Evolutionary conservation across 1,140 invertebrate species (phyloP).

Genomic region (Meloidogyne chitwoodi): DNA sequence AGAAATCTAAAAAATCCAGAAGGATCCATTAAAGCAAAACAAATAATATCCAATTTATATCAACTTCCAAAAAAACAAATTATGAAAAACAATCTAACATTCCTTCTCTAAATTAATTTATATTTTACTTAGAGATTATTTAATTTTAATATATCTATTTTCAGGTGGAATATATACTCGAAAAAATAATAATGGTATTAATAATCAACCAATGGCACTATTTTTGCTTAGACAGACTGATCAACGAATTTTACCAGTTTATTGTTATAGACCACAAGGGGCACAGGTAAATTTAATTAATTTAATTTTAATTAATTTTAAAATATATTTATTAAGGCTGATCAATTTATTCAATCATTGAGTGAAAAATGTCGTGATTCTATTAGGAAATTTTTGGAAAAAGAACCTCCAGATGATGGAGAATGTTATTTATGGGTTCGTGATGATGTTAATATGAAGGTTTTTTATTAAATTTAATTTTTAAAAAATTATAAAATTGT

Average conservation of each 20-base stretch:
- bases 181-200: neutral
- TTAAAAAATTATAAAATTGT: too few species aligned
- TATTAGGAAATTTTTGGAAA: constrained; percentile 6
- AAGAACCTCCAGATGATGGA: neutral
- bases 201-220: neutral
- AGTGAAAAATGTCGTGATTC: neutral
- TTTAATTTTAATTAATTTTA: neutral
- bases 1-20: too few species aligned
- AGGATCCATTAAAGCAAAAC: too few species aligned
- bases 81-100: too few species aligned
- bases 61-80: too few species aligned
- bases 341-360: constrained; percentile 6
- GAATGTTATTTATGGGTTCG: constrained; percentile 4
- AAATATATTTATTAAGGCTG: neutral
- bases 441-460: constrained; percentile 1
- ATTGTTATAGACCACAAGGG: constrained; percentile 8
- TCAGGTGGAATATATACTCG: neutral
- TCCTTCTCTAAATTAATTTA: too few species aligned
- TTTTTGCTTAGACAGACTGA: constrained; percentile 1
- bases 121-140: too few species aligned
- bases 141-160: neutral
- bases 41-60: too few species aligned
- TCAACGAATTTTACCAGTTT: constrained; percentile 2
- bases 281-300: neutral
- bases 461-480: neutral